phyloP scores from a whole-genome alignment of 1,140 invertebrate genomes.

The Diploscapter pachys region DNA sequence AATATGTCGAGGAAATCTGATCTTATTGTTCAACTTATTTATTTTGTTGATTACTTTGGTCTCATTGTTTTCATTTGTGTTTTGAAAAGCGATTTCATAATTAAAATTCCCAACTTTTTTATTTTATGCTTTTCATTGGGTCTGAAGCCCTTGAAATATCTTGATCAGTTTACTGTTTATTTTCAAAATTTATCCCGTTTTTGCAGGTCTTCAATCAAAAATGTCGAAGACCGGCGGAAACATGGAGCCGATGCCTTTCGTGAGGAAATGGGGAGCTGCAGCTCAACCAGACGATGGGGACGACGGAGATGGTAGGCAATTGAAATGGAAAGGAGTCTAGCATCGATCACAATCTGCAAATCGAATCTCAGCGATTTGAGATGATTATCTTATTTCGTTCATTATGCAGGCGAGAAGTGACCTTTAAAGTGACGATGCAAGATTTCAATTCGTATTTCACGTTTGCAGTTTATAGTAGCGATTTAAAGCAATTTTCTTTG shows the following conservation, averaged over 20 bases:
- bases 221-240: constrained; percentile 48
- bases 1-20: no score
- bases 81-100: neutral
- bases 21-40: no score
- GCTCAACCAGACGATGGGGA: neutral
- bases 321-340: no score
- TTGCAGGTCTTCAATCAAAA: neutral
- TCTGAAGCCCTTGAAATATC: neutral
- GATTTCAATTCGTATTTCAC: no score
- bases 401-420: no score
- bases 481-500: no score
- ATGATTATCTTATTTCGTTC: no score
- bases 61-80: constrained; percentile 3
- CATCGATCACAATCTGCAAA: no score
- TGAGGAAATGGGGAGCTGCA: constrained; percentile 47
- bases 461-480: no score
- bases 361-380: no score
- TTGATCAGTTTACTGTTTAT: constrained; percentile 3
- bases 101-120: constrained; percentile 13
- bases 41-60: neutral
- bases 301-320: neutral
- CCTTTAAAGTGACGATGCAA: no score
- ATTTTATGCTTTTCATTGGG: neutral
- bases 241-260: constrained; percentile 54
- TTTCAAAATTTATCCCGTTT: neutral